Conservation (phyloP, 1,140 invertebrate genomes). For the Proctacanthus coquilletti region DNA sequence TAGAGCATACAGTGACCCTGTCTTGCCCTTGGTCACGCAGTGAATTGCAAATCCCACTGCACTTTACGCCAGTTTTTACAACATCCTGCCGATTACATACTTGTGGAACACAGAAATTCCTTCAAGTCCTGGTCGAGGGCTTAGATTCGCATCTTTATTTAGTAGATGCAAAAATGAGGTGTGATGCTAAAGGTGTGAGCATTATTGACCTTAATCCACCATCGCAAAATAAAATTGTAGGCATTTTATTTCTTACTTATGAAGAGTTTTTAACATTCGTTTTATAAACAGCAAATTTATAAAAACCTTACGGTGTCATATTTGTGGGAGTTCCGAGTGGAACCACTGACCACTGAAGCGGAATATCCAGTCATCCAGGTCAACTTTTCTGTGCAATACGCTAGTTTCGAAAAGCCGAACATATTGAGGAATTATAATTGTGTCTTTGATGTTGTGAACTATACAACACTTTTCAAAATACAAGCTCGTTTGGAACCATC, state of each 20-base stretch:
- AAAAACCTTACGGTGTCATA: conserved; percentile 51
- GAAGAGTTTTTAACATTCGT: not conserved
- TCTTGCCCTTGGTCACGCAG: conserved; percentile 57
- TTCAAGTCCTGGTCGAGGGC: conserved; percentile 61
- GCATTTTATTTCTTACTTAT: conserved; percentile 3
- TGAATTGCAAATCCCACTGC: conserved; percentile 49
- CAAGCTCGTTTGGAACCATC: conserved; percentile 63
- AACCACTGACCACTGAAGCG: conserved; percentile 33
- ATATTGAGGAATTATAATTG: conserved; percentile 34
- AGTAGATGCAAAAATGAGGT: conserved; percentile 39
- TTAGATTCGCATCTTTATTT: conserved; percentile 42
- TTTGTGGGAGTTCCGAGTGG: conserved; percentile 65
- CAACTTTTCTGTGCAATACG: conserved; percentile 51
- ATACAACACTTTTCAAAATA: conserved; percentile 66
- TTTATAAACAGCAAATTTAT: conserved; percentile 22
- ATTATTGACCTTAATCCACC: conserved; percentile 48
- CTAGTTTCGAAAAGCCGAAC: conserved; percentile 33
- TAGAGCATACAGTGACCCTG: conserved; percentile 37
- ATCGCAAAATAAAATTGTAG: conserved; percentile 17
- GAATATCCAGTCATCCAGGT: conserved; percentile 44
- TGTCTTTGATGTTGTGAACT: conserved; percentile 41
- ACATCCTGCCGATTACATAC: conserved; percentile 67
- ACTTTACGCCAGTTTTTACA: conserved; percentile 68
- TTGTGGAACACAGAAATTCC: conserved; percentile 61
- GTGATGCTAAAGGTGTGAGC: conserved; percentile 37